Evolutionary conservation across 2,888 invertebrate species (phyloP).

Genomic region (Amiota minor): DNA sequence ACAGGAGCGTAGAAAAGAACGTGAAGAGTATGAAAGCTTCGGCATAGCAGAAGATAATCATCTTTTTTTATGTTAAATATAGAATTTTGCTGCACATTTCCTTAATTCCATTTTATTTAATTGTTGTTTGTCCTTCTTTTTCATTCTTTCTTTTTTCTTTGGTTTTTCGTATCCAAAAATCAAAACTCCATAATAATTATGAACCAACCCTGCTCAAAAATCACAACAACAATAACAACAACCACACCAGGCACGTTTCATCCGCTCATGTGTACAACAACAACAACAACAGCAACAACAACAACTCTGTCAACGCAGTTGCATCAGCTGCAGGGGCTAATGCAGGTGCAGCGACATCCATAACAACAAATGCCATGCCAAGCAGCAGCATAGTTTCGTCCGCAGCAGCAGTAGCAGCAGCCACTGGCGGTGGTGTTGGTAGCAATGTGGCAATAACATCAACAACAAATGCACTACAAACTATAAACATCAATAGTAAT

Average conservation of each 20-base stretch:
- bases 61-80: too few species aligned
- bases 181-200: too few species aligned
- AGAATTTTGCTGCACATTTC: constrained; percentile 4
- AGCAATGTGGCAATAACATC: constrained; percentile 28
- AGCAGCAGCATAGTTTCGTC: constrained; percentile 18
- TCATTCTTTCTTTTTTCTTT: constrained; percentile 29
- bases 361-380: constrained; percentile 23
- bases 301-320: not conserved
- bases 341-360: constrained; percentile 8
- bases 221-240: too few species aligned
- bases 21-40: too few species aligned
- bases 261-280: constrained; percentile 51
- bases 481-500: constrained; percentile 19
- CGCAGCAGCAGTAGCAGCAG: constrained; percentile 12
- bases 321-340: not conserved
- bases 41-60: too few species aligned
- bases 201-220: not conserved
- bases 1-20: too few species aligned
- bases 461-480: constrained; percentile 11
- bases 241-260: constrained; percentile 47
- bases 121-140: constrained; percentile 32
- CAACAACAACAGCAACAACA: constrained; percentile 34
- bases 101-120: constrained; percentile 29
- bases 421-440: constrained; percentile 22
- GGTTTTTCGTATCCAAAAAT: not conserved